Conservation (phyloP, 2,797 vertebrate genomes). For the Malurus leucopterus region DNA sequence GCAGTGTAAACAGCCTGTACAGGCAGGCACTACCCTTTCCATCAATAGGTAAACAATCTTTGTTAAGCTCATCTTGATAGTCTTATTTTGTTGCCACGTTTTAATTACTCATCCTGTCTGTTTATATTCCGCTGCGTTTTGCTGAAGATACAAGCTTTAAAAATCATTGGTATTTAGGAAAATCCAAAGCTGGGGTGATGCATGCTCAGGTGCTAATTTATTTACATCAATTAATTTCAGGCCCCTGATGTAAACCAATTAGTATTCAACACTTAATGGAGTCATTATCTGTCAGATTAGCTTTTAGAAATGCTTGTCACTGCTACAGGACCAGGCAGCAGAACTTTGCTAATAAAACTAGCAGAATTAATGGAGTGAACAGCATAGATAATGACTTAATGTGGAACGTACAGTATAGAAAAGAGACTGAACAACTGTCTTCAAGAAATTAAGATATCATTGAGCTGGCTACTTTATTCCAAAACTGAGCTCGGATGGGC, state of each 20-base stretch:
- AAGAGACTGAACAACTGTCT: conserved; percentile 81
- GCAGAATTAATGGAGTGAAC: conserved; percentile 92
- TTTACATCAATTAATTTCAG: conserved; percentile 95
- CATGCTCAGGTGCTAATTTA: conserved; percentile 93
- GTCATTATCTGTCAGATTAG: conserved; percentile 97
- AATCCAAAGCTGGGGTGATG: conserved; percentile 75
- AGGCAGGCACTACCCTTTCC: conserved; percentile 31
- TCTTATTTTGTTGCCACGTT: conserved; percentile 67
- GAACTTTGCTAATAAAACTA: conserved; percentile 91
- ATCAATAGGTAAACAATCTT: conserved; percentile 54
- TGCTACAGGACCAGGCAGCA: conserved; percentile 76
- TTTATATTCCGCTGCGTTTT: conserved; percentile 66
- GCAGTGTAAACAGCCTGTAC: conserved; percentile 27
- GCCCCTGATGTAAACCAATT: conserved; percentile 94
- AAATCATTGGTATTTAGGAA: conserved; percentile 71
- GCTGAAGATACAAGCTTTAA: conserved; percentile 67
- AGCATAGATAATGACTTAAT: conserved; percentile 95
- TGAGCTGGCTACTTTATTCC: conserved; percentile 74
- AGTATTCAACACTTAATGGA: conserved; percentile 92
- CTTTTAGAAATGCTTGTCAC: conserved; percentile 88
- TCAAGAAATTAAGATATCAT: conserved; percentile 87
- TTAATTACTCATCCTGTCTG: conserved; percentile 69
- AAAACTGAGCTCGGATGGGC: conserved; percentile 34
- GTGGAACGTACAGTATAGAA: conserved; percentile 90
- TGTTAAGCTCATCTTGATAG: conserved; percentile 60